Conservation (phyloP, 1,140 invertebrate genomes). For the Myzus persicae region DNA sequence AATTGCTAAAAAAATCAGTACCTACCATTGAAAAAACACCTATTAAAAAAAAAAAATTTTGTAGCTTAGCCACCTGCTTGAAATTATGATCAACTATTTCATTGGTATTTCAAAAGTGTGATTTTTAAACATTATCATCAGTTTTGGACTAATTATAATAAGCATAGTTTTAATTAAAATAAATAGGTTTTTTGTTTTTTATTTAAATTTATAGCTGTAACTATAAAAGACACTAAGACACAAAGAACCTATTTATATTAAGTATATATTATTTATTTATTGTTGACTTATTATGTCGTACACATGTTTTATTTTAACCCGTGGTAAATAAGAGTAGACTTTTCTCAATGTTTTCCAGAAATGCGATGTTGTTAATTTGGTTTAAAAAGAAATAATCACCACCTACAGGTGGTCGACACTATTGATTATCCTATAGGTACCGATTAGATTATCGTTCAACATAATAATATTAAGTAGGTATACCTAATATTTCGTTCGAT, state of each 20-base stretch:
- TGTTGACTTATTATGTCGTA: not conserved
- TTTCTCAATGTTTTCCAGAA: not conserved
- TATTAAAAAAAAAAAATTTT: not conserved
- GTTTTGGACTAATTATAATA: too few relatives aligned
- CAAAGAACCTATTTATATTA: too few relatives aligned
- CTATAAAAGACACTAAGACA: too few relatives aligned
- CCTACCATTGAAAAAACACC: not conserved
- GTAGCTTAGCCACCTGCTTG: too few relatives aligned
- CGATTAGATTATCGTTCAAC: not conserved
- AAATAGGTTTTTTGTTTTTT: too few relatives aligned
- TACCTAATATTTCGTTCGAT: not conserved
- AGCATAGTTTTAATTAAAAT: too few relatives aligned
- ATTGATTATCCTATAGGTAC: not conserved
- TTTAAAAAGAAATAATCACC: not conserved
- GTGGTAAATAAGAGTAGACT: not conserved
- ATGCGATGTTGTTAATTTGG: not conserved
- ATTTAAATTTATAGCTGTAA: not conserved
- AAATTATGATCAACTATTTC: not conserved
- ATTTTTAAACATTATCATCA: too few relatives aligned
- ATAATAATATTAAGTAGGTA: not conserved
- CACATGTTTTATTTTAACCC: not conserved
- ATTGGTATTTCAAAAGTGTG: not conserved
- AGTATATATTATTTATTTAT: not conserved
- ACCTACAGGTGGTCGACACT: not conserved
- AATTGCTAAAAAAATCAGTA: not conserved